Evolutionary conservation across 2,888 invertebrate genomes (phyloP).

Genomic region (Ceramica pisi): DNA sequence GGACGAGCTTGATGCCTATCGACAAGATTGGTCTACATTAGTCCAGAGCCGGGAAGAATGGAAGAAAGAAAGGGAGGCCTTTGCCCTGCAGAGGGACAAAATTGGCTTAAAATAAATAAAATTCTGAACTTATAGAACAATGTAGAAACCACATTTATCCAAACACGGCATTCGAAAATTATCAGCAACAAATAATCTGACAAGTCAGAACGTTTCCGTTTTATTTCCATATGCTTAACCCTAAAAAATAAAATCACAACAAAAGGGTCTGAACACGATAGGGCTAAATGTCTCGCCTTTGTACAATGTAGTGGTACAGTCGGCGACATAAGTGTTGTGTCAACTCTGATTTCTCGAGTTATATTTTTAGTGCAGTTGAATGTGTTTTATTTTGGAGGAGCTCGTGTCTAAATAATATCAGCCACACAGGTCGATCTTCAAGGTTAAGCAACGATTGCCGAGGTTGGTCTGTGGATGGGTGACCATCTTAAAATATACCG

Average conservation of each 20-base stretch:
- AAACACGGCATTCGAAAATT: conserved; percentile 25
- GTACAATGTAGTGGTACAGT: conserved; percentile 25
- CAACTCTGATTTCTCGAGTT: not conserved
- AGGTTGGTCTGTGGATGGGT: too few species aligned
- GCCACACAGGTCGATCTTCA: too few species aligned
- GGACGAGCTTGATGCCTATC: too few species aligned
- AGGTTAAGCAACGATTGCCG: too few species aligned
- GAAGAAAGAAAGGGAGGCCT: too few species aligned
- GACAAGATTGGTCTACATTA: too few species aligned
- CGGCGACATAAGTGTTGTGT: not conserved
- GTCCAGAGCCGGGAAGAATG: too few species aligned
- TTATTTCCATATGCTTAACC: conserved; percentile 44
- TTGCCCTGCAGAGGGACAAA: too few species aligned
- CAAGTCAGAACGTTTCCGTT: conserved; percentile 43
- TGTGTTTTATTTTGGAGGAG: too few species aligned
- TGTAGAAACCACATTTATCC: conserved; percentile 9
- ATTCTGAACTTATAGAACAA: not conserved
- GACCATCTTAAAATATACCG: too few species aligned
- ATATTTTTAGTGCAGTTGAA: not conserved
- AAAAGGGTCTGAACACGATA: conserved; percentile 43
- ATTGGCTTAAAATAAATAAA: not conserved
- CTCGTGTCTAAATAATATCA: too few species aligned
- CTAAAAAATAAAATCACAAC: conserved; percentile 46
- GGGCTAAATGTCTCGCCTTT: conserved; percentile 40
- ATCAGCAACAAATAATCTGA: conserved; percentile 28